Evolutionary conservation across 2,113 vertebrate genomes (phyloP).

Genomic region (Phaetusa simplex): DNA sequence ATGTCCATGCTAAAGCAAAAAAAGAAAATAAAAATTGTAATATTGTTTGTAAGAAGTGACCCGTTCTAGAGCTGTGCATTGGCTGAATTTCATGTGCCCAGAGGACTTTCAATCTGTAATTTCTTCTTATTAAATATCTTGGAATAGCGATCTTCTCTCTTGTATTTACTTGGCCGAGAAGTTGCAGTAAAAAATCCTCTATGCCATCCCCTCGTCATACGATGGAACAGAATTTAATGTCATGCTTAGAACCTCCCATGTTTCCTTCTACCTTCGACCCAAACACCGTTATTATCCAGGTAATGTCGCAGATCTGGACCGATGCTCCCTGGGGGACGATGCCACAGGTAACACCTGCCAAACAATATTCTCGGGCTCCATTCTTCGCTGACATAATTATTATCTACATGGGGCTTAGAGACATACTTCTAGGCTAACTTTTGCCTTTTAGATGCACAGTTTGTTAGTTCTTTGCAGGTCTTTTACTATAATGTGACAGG

Average conservation of each 20-base stretch:
- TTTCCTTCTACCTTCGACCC: neutral
- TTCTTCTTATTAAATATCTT: slow-evolving; percentile 49
- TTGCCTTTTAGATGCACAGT: neutral
- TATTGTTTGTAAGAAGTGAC: neutral
- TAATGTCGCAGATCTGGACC: too few species aligned
- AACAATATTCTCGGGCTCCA: neutral
- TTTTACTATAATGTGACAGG: neutral
- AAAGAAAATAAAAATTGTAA: neutral
- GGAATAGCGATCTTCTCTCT: neutral
- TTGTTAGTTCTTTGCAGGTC: neutral
- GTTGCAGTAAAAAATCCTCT: neutral
- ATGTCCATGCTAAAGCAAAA: neutral
- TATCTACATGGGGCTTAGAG: neutral
- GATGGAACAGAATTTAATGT: neutral
- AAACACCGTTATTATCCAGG: neutral
- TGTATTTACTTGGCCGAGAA: neutral
- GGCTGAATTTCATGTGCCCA: neutral
- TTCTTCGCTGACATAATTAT: neutral
- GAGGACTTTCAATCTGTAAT: neutral
- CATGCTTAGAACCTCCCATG: neutral
- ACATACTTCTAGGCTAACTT: neutral
- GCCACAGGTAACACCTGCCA: neutral
- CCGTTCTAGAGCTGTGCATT: neutral
- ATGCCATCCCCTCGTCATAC: neutral
- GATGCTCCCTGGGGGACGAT: neutral